Conservation (phyloP, 2,113 vertebrate species). For the Gracilinanus agilis region DNA sequence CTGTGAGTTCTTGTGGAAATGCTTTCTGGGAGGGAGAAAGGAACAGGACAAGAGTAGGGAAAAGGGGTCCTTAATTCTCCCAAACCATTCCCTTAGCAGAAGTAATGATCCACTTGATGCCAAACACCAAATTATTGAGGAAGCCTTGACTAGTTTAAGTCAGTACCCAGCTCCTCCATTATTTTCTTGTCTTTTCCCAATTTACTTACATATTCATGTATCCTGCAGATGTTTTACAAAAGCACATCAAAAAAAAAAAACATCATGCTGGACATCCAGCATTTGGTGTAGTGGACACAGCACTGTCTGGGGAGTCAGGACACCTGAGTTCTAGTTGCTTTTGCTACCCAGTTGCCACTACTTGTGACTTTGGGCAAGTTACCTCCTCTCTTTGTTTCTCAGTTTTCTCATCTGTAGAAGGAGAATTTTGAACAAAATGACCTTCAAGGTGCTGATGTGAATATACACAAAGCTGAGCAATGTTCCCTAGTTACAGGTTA, state of each 20-base stretch:
- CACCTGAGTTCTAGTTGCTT: background rate
- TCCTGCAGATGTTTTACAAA: background rate
- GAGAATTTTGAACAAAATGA: background rate
- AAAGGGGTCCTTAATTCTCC: background rate
- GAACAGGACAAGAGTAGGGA: background rate
- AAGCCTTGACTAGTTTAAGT: constrained; percentile 50
- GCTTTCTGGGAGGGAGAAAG: background rate
- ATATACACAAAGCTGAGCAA: background rate
- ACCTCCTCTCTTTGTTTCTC: background rate
- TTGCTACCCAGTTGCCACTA: background rate
- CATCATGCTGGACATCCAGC: background rate
- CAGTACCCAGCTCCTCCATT: constrained; percentile 17
- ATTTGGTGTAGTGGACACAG: background rate
- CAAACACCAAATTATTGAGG: constrained; percentile 64
- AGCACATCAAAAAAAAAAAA: background rate
- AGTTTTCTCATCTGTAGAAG: background rate
- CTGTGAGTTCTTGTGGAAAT: background rate
- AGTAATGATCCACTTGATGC: background rate
- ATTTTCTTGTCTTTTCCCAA: constrained; percentile 68
- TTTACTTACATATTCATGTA: constrained; percentile 74
- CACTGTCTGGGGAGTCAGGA: background rate
- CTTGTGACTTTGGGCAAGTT: background rate
- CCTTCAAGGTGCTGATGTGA: background rate
- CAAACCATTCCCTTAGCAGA: background rate
- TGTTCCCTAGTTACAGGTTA: background rate